phyloP scores from a whole-genome alignment of 1,140 invertebrate species.

The Uloborus diversus region DNA sequence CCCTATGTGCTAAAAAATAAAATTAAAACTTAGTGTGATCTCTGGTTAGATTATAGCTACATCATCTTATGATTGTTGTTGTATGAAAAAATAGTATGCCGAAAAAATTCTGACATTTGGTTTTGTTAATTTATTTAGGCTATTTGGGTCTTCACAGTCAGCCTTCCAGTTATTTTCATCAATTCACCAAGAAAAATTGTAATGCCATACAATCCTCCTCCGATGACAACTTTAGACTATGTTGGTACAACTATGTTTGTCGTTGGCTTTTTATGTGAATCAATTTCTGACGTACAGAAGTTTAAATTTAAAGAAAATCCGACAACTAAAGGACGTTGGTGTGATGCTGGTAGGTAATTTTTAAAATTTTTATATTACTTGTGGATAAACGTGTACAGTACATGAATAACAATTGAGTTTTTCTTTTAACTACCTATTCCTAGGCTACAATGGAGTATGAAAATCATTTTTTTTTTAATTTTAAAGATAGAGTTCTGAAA shows the following conservation, averaged over 20 bases:
- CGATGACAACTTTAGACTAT: constrained; percentile 81
- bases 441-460: too few species aligned
- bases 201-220: constrained; percentile 72
- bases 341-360: constrained; percentile 76
- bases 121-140: constrained; percentile 73
- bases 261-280: constrained; percentile 84
- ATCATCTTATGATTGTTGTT: too few species aligned
- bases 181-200: constrained; percentile 80
- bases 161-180: constrained; percentile 88
- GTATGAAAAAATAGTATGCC: too few species aligned
- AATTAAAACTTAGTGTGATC: too few species aligned
- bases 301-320: constrained; percentile 88
- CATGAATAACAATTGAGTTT: not conserved
- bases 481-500: too few species aligned
- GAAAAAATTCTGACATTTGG: too few species aligned
- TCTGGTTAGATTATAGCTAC: too few species aligned
- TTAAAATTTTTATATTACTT: not conserved
- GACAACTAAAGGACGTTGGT: constrained; percentile 85
- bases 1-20: too few species aligned
- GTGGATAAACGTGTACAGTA: not conserved
- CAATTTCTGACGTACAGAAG: constrained; percentile 90
- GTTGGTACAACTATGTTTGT: constrained; percentile 84
- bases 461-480: too few species aligned
- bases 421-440: not conserved
- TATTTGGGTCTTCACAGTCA: constrained; percentile 91